phyloP scores from a whole-genome alignment of 2,797 vertebrate genomes.

The Galaxias olidus region DNA sequence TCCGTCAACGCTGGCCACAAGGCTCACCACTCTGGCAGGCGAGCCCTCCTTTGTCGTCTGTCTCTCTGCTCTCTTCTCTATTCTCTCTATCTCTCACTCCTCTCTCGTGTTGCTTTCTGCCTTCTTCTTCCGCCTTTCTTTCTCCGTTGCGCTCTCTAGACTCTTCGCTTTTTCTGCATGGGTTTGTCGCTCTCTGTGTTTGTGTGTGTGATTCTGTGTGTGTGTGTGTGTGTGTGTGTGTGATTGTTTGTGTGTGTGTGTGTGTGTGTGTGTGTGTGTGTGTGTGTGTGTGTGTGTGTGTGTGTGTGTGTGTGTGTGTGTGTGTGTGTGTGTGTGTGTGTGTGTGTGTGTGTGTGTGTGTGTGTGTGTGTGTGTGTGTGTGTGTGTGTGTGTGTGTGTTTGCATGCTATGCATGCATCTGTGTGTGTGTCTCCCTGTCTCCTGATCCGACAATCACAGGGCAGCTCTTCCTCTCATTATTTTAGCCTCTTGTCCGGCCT shows the following conservation, averaged over 20 bases:
- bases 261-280: too few relatives aligned
- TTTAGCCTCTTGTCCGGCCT: slow-evolving; percentile 56
- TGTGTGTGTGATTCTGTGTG: neutral
- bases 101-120: neutral
- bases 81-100: too few relatives aligned
- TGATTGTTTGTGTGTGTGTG: too few relatives aligned
- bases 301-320: neutral
- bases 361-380: too few relatives aligned
- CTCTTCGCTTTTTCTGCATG: too few relatives aligned
- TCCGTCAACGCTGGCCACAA: slow-evolving; percentile 57
- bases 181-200: neutral
- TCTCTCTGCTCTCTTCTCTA: slow-evolving; percentile 4
- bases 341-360: too few relatives aligned
- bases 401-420: neutral
- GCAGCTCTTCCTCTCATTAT: slow-evolving; percentile 47
- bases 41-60: slow-evolving; percentile 20
- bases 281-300: too few relatives aligned
- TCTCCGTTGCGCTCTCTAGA: neutral
- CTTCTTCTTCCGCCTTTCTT: slow-evolving; percentile 1
- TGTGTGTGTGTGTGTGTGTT: too few relatives aligned
- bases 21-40: slow-evolving; percentile 31
- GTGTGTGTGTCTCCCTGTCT: neutral
- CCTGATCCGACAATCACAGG: neutral
- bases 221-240: neutral
- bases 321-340: neutral